phyloP scores from a whole-genome alignment of 1,140 invertebrate species.

The Aphaenogaster floridana region DNA sequence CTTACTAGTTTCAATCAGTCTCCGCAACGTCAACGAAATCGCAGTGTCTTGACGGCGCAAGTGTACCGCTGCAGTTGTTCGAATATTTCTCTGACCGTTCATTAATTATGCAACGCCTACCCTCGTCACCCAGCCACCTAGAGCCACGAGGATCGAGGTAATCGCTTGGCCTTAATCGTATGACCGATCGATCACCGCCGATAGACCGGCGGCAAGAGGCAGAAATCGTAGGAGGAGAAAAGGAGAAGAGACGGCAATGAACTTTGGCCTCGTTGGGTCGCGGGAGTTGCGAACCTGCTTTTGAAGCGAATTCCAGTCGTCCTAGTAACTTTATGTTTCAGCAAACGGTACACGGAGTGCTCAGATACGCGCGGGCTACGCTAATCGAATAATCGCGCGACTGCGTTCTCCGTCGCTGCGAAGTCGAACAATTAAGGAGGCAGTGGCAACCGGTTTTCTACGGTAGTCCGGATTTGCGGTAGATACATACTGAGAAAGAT shows the following conservation, averaged over 20 bases:
- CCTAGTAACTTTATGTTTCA: slow-evolving; percentile 38
- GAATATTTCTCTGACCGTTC: slow-evolving; percentile 73
- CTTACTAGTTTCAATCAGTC: not conserved
- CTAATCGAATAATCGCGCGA: slow-evolving; percentile 36
- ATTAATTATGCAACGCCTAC: slow-evolving; percentile 78
- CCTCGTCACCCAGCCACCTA: slow-evolving; percentile 65
- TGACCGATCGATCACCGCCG: slow-evolving; percentile 70
- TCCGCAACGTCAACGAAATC: not conserved
- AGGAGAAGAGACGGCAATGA: slow-evolving; percentile 39
- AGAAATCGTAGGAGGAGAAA: slow-evolving; percentile 12
- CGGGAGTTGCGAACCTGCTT: slow-evolving; percentile 45
- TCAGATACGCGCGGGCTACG: slow-evolving; percentile 1
- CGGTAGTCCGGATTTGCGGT: not conserved
- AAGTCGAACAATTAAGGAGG: slow-evolving; percentile 36
- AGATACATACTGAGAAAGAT: not conserved
- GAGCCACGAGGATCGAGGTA: slow-evolving; percentile 61
- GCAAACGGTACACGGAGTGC: slow-evolving; percentile 33
- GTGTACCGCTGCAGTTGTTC: slow-evolving; percentile 56
- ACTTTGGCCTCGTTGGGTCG: slow-evolving; percentile 49
- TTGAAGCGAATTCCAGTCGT: slow-evolving; percentile 29
- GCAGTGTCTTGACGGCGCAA: not conserved
- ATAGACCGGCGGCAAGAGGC: slow-evolving; percentile 36
- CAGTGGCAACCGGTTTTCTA: slow-evolving; percentile 6
- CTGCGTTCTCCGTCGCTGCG: not conserved
- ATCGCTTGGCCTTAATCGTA: slow-evolving; percentile 74